Evolutionary conservation across 2,113 vertebrate species (phyloP), one percentile per base, ranked within the genome.

Genomic region (Saccopteryx bilineata): DNA sequence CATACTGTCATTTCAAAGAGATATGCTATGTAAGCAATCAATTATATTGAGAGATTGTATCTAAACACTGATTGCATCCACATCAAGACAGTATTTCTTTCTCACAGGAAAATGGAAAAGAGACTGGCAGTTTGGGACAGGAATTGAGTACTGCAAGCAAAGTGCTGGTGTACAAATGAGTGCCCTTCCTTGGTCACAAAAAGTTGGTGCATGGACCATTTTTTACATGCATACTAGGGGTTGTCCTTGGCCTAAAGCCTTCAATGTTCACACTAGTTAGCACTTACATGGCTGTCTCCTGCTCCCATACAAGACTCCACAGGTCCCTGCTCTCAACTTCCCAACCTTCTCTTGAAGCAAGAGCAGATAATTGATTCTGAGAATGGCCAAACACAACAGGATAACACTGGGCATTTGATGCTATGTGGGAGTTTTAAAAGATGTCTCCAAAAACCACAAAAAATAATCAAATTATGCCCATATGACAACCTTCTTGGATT

Each of bases 191-290:
- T 60, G 50, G 12, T 9, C 39, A 19, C 3, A 5, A 2, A 74
- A n/a, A 4, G 2, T 2, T 5, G 33, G 3, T 3, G 0, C 15
- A 2, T 15, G 79, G 17, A 11, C 6, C 9, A 26, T 17, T 78
- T 19, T 12, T 52, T 31, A 21, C 7, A 28, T 39, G 28, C 33
- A 26, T 81, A 7, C 8, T 31, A 3, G 23, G 26, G 33, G 9
- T 7, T 60, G 28, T 31, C 76, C 28, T 75, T 68, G 50, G 52
- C 74, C 54, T 31, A 2, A 0, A 7, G 4, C 31, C 7, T 23
- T 21, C 23, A 5, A 7, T 1, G 11, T 5, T 23, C 9, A 31
- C 18, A 5, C 2, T 0, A 1, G 5, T 19, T 19, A 50, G 28
- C 14, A 9, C 31, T 28, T 5, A 21, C 1, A 5, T 26, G 61